These are phyloP conservation scores for Strigamia crassipes DNA, from an alignment of 2,888 invertebrate genomes.

Conservation along the genomic window DNA sequence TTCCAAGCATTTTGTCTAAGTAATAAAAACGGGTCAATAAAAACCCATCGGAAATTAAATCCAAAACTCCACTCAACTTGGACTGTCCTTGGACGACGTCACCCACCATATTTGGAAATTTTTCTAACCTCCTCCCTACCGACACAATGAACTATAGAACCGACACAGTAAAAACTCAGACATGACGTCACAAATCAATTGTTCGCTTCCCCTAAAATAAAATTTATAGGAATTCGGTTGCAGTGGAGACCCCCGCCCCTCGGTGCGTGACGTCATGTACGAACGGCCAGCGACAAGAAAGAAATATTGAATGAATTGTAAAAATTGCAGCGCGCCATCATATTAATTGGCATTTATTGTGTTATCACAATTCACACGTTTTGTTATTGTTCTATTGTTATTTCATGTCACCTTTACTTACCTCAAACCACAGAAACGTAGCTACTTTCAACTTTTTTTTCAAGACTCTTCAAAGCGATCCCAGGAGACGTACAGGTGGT, in stretches of 20 bases:
- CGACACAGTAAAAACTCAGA: no score
- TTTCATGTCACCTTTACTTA: constrained; percentile 10
- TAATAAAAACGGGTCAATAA: constrained; percentile 10
- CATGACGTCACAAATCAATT: no score
- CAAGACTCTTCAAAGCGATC: background rate
- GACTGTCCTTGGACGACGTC: no score
- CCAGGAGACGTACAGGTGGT: background rate
- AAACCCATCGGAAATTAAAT: background rate
- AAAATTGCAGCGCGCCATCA: background rate
- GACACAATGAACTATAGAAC: no score
- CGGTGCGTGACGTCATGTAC: no score
- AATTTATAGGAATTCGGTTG: no score
- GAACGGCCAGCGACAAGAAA: no score
- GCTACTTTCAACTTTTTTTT: constrained; percentile 3
- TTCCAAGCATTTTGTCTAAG: background rate
- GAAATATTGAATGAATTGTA: background rate
- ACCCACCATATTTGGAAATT: no score
- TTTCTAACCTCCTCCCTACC: no score
- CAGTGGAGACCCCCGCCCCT: no score
- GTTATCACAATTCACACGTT: background rate
- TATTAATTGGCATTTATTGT: background rate
- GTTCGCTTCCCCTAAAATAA: no score
- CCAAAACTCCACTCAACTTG: no score
- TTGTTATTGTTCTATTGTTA: background rate
- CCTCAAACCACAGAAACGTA: background rate